Evolutionary conservation across 2,888 invertebrate genomes (phyloP), one percentile per base, ranked within the genome.

Genomic region (Parnassius glacialis): DNA sequence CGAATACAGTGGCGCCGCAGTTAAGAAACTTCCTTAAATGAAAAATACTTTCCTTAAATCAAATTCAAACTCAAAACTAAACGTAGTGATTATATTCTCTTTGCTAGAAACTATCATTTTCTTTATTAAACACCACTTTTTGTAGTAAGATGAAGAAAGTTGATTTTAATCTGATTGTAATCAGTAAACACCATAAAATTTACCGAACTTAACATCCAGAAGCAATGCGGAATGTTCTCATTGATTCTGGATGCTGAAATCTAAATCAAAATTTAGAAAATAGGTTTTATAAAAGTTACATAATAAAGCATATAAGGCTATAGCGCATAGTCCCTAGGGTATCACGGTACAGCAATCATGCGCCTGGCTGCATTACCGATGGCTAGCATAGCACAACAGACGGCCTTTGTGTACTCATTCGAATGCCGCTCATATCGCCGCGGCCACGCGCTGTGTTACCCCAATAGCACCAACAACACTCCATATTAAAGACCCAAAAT

Each of bases 401-500:
- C 71, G 75, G 81, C 84, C 83, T 86, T 85, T 88, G 87, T 87
- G 86, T 84, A 82, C 86, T 85, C 87, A 87, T 87, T 86, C 84
- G 83, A 78, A 87, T 87, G 85, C 87, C 74, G 84, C 81, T 84
- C 87, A 84, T 89, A 89, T 87, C 85, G 80, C 74, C 75, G 76
- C 75, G 74, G 74, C 77, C 78, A 77, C 79, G 75, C 78, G 74
- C 76, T 83, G 76, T 83, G 81, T 84, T 84, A 80, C 81, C 76
- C 81, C 86, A 86, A 85, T 85, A 83, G 82, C 84, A 83, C 78
- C 81, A 85, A 87, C 88, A 88, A 85, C 85, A 87, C 86, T 87
- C 84, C 87, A 87, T 88, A 90, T 89, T 90, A 90, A 90, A 89
- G 81, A 84, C 83, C 79, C 86, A 85, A 88, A 91, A 91, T 89